These are phyloP conservation scores for Melanostoma mellinum DNA, from an alignment of 2,888 invertebrate species.

Conservation along the genomic window DNA sequence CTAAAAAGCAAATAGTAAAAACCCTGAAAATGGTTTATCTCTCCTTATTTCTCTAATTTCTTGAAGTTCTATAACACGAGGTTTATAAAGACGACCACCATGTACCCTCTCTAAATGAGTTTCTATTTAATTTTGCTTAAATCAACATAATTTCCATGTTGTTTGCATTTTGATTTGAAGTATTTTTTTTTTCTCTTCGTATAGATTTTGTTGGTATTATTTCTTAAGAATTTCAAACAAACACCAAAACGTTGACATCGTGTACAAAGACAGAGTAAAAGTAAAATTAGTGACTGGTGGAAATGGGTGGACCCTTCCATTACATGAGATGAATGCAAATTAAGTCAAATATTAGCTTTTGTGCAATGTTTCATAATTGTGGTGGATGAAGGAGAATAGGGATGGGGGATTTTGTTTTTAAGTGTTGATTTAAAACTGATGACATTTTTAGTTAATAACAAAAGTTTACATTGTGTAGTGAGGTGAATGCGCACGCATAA, in stretches of 20 bases:
- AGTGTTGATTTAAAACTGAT: constrained; percentile 20
- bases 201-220: constrained; percentile 21
- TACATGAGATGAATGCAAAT: constrained; percentile 60
- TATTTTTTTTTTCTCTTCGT: constrained; percentile 48
- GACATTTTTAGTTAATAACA: background rate
- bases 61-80: constrained; percentile 45
- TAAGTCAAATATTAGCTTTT: constrained; percentile 62
- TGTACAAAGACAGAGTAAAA: background rate
- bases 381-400: background rate
- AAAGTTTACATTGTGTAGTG: too few species aligned
- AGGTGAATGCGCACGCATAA: too few species aligned
- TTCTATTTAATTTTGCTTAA: constrained; percentile 72
- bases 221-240: constrained; percentile 61
- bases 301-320: constrained; percentile 31
- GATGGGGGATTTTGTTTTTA: background rate
- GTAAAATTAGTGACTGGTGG: background rate
- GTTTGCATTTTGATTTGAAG: constrained; percentile 71
- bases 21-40: constrained; percentile 51
- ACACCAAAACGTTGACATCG: constrained; percentile 49
- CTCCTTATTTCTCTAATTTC: constrained; percentile 52
- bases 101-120: constrained; percentile 48
- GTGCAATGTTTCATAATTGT: constrained; percentile 47
- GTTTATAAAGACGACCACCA: constrained; percentile 38
- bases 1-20: constrained; percentile 28
- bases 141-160: constrained; percentile 72